Conservation (phyloP, 2,797 vertebrate genomes). For the Peromyscus melanophrys region DNA sequence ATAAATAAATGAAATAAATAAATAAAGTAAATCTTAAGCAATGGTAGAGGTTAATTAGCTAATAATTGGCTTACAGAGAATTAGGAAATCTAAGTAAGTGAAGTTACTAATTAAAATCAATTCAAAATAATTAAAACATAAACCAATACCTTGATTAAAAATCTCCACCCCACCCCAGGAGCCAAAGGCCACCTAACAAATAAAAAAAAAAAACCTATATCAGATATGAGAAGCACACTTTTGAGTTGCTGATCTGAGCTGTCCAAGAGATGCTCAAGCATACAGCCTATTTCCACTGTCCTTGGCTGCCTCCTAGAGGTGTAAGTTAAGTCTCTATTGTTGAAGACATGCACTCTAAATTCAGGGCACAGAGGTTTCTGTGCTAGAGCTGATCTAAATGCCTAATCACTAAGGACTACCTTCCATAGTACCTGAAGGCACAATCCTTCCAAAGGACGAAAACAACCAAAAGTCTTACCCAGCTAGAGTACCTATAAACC, state of each 20-base stretch:
- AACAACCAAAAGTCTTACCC: background rate
- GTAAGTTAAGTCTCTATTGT: background rate
- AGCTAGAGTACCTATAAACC: background rate
- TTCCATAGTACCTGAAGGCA: background rate
- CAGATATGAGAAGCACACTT: background rate
- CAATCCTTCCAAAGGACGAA: background rate
- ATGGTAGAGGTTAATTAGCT: background rate
- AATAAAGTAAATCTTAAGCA: background rate
- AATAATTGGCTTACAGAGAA: background rate
- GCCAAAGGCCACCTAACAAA: background rate
- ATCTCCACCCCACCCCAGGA: background rate
- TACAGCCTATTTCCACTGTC: background rate
- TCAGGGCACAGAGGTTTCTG: background rate
- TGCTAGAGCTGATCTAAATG: background rate
- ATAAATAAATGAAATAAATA: background rate
- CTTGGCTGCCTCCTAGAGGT: background rate
- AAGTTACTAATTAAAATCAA: background rate
- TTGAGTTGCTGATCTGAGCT: too few species aligned
- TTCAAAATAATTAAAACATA: background rate
- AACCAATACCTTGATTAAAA: background rate
- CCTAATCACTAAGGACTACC: background rate
- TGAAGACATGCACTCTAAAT: background rate
- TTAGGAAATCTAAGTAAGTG: background rate
- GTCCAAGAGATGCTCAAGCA: too few species aligned
- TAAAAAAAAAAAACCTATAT: background rate